Conservation (phyloP, 2,797 vertebrate genomes). For the Chlorospingus semifuscus region DNA sequence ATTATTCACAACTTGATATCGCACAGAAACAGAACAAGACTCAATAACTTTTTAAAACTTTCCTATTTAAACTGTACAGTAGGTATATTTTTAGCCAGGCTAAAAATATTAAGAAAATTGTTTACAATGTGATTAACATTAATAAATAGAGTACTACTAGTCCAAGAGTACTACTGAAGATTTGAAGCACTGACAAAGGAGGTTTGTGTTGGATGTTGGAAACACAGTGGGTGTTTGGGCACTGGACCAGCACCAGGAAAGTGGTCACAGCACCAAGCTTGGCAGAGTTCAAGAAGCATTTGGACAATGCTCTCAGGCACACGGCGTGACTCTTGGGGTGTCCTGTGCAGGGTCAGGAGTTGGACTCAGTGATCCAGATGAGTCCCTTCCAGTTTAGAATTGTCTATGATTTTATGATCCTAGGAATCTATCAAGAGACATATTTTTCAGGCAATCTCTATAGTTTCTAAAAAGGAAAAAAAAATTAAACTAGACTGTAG, state of each 20-base stretch:
- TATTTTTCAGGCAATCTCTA: neutral
- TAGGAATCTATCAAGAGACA: neutral
- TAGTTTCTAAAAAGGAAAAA: neutral
- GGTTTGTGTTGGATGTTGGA: neutral
- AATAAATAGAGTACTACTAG: neutral
- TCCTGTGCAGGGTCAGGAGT: neutral
- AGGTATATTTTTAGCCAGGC: neutral
- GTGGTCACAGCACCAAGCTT: neutral
- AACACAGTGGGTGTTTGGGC: accelerated
- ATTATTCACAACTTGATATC: slow-evolving; percentile 54
- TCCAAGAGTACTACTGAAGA: neutral
- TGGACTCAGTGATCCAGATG: neutral
- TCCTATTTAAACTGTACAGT: neutral
- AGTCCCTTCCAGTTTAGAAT: neutral
- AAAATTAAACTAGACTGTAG: neutral
- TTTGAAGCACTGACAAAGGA: neutral
- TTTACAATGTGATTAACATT: neutral
- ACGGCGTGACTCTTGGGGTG: neutral
- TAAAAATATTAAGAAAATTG: neutral
- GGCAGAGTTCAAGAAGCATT: neutral
- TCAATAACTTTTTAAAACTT: slow-evolving; percentile 17
- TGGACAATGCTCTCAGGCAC: neutral
- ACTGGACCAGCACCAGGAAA: neutral
- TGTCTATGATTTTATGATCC: neutral
- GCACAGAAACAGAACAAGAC: slow-evolving; percentile 39